Evolutionary conservation across 2,888 invertebrate genomes (phyloP), one percentile per base, ranked within the genome.

Genomic region (Pyrocoelia pectoralis): DNA sequence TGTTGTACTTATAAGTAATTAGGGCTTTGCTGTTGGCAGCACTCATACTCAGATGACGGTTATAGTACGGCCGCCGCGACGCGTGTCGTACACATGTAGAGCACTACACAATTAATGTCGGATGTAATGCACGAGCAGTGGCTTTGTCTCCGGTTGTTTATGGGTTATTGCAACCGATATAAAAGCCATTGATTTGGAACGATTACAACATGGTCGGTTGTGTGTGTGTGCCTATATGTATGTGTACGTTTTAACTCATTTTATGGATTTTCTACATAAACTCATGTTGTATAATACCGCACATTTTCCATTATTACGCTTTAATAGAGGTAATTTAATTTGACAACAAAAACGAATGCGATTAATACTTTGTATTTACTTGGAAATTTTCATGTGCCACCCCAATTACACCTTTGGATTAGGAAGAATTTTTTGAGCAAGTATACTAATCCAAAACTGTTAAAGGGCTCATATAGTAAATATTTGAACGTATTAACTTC

Each of bases 31-130:
- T 48, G 56, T 52, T 52, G 52, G 19, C 33, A 38, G 52, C 51
- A 40, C 52, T 63, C 63, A 55, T 59, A 63, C 54, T 63, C 63
- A 58, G 63, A 63, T 59, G 63, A 63, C 63, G 63, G 55, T 59
- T 58, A 41, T 49, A 56, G 58, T 55, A 54, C 54, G 70, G 75
- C 73, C 79, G 78, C 76, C 77, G 76, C 77, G 78, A 77, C 79
- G 78, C 79, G 76, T 80, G 80, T 80, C 77, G 77, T 78, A 80
- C 80, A 80, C 77, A 78, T 80, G 80, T 80, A 80, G 77, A 79
- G 76, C 76, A 75, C 74, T 73, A 75, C 74, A 76, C 79, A 78
- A 80, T 79, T 79, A 79, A 79, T 79, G 79, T 78, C 78, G 76
- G 77, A 76, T 75, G 77, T 78, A 79, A 78, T 77, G 77, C 77